Conservation (phyloP, 2,888 invertebrate genomes). For the Lasioglossum pauxillum region DNA sequence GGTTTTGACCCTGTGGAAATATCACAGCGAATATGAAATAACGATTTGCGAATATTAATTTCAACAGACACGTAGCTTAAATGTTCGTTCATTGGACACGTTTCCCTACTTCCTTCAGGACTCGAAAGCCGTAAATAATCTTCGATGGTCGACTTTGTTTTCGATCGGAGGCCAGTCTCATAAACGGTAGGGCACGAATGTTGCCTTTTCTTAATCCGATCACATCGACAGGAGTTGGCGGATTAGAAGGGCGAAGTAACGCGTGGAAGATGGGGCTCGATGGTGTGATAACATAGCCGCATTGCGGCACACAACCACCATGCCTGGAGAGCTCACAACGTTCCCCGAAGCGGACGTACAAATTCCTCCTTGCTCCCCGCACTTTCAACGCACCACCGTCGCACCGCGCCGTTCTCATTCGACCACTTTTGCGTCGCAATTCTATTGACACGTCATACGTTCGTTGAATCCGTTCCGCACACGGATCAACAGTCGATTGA, state of each 20-base stretch:
- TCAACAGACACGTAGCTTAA: no score
- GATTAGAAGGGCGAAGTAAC: slow-evolving; percentile 13
- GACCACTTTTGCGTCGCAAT: background rate
- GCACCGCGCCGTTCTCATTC: slow-evolving; percentile 19
- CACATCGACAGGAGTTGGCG: slow-evolving; percentile 11
- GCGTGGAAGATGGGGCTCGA: slow-evolving; percentile 64
- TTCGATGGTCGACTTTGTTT: background rate
- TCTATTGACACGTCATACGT: background rate
- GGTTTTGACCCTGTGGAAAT: no score
- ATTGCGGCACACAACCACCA: slow-evolving; percentile 79
- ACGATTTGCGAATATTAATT: no score
- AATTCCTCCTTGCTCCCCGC: slow-evolving; percentile 52
- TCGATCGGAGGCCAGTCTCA: background rate
- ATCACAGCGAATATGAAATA: no score
- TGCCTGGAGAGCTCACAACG: slow-evolving; percentile 63
- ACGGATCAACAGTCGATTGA: background rate
- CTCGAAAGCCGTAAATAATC: background rate
- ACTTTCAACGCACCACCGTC: slow-evolving; percentile 27
- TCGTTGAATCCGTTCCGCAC: background rate
- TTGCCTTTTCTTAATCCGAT: slow-evolving; percentile 20
- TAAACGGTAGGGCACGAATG: no score
- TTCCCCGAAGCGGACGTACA: slow-evolving; percentile 59
- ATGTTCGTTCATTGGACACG: no score
- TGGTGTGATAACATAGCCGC: slow-evolving; percentile 81
- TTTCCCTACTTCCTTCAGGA: no score